Evolutionary conservation across 2,888 invertebrate species (phyloP).

Genomic region (Tryphoninae sp.): DNA sequence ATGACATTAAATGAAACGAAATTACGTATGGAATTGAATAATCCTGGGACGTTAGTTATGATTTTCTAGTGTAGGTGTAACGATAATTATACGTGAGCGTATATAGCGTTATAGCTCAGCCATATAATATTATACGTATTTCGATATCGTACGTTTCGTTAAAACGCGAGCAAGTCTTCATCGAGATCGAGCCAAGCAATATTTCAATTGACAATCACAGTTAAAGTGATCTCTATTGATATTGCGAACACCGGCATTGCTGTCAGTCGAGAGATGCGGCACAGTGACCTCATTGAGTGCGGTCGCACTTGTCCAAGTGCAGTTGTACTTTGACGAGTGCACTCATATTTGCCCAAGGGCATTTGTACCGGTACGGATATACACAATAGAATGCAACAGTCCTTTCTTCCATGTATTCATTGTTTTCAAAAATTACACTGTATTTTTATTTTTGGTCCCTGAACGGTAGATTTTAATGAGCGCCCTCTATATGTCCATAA

Average conservation of each 20-base stretch:
- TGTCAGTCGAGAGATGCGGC: not conserved
- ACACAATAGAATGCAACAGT: too few relatives aligned
- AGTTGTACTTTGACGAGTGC: not conserved
- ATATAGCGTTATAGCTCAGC: constrained; percentile 2
- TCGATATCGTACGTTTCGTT: not conserved
- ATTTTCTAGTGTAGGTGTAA: not conserved
- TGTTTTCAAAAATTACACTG: too few relatives aligned
- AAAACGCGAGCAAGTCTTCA: too few relatives aligned
- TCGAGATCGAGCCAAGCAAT: not conserved
- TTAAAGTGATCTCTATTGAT: not conserved
- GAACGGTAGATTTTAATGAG: too few relatives aligned
- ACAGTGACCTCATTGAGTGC: not conserved
- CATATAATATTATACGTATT: not conserved
- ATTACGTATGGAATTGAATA: not conserved
- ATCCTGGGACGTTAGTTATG: not conserved
- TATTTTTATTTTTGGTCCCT: too few relatives aligned
- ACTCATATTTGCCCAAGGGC: not conserved
- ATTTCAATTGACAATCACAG: not conserved
- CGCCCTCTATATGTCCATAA: too few relatives aligned
- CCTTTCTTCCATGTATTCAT: too few relatives aligned
- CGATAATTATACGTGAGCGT: not conserved
- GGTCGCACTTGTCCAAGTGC: not conserved
- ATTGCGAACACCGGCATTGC: not conserved
- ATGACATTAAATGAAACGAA: not conserved
- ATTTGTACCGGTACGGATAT: not conserved